phyloP scores from a whole-genome alignment of 2,797 vertebrate species.

The Typhlichthys eigenmanni region DNA sequence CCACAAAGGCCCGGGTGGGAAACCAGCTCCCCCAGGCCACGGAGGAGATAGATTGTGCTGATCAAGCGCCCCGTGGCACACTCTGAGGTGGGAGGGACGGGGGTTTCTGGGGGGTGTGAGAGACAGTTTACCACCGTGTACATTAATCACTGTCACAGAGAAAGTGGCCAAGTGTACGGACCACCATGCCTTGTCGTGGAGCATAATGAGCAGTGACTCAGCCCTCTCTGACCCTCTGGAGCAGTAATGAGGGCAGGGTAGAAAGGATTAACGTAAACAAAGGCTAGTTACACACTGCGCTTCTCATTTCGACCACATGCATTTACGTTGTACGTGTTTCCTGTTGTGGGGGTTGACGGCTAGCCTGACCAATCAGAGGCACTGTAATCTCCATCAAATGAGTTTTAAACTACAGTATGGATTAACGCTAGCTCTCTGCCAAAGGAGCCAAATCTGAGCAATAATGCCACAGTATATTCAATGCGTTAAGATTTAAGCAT shows the following conservation, averaged over 20 bases:
- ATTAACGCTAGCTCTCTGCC: too few species aligned
- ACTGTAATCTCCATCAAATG: too few species aligned
- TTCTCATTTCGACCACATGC: too few species aligned
- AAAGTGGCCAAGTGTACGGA: conserved; percentile 49
- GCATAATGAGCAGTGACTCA: conserved; percentile 53
- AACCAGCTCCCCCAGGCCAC: conserved; percentile 64
- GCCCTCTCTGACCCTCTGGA: conserved; percentile 47
- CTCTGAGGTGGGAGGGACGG: conserved; percentile 26
- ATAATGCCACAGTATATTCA: too few species aligned
- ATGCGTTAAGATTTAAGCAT: too few species aligned
- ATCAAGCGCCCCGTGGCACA: conserved; percentile 47
- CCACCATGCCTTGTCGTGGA: conserved; percentile 45
- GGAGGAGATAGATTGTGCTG: conserved; percentile 62
- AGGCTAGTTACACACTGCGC: too few species aligned
- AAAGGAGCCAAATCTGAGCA: too few species aligned
- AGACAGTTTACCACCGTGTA: conserved; percentile 49
- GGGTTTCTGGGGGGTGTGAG: conserved; percentile 26
- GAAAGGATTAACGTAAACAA: conserved; percentile 43
- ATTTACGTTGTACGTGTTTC: too few species aligned
- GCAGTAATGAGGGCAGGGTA: conserved; percentile 29
- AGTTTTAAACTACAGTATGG: too few species aligned
- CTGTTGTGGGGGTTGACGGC: too few species aligned
- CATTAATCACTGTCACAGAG: conserved; percentile 72
- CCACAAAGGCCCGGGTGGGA: conserved; percentile 58
- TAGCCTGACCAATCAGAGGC: too few species aligned